Percentiles rank a stretch among this genome's conserved stretches.
These are phyloP conservation scores for Epicauta chinensis DNA, from an alignment of 1,140 invertebrate species.

Conservation along the genomic window DNA sequence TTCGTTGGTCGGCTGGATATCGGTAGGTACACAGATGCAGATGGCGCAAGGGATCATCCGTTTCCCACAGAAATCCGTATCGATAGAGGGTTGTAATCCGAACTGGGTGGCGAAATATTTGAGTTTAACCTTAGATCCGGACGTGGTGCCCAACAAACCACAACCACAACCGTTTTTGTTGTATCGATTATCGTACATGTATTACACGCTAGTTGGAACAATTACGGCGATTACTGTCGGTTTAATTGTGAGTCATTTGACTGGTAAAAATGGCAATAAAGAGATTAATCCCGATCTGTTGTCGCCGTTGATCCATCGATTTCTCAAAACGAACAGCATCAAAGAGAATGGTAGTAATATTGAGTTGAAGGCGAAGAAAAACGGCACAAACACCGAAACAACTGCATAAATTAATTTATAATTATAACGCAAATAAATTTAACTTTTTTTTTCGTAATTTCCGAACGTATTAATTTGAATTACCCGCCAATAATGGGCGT, in stretches of 20 bases:
- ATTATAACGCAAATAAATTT: too few species aligned
- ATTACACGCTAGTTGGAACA: constrained; percentile 62
- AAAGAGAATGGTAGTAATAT: too few species aligned
- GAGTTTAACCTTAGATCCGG: constrained; percentile 20
- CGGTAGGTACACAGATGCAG: constrained; percentile 72
- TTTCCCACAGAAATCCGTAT: constrained; percentile 53
- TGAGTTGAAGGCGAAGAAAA: too few species aligned
- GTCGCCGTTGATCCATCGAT: constrained; percentile 38
- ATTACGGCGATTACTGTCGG: constrained; percentile 61
- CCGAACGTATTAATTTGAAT: too few species aligned
- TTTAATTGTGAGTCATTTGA: constrained; percentile 40
- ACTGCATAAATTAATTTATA: too few species aligned
- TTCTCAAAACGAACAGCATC: constrained; percentile 16
- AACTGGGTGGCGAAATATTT: constrained; percentile 40
- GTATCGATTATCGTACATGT: constrained; percentile 59
- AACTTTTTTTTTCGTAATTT: too few species aligned
- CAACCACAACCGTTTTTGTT: constrained; percentile 43
- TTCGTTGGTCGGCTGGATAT: constrained; percentile 73
- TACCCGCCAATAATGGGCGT: too few species aligned
- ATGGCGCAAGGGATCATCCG: constrained; percentile 57
- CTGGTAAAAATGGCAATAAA: constrained; percentile 31
- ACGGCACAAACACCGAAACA: too few species aligned
- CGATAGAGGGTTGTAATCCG: constrained; percentile 54
- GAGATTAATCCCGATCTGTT: constrained; percentile 40
- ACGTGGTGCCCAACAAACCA: constrained; percentile 9